Evolutionary conservation across 2,888 invertebrate genomes (phyloP).

Genomic region (Mallateleia sp.): DNA sequence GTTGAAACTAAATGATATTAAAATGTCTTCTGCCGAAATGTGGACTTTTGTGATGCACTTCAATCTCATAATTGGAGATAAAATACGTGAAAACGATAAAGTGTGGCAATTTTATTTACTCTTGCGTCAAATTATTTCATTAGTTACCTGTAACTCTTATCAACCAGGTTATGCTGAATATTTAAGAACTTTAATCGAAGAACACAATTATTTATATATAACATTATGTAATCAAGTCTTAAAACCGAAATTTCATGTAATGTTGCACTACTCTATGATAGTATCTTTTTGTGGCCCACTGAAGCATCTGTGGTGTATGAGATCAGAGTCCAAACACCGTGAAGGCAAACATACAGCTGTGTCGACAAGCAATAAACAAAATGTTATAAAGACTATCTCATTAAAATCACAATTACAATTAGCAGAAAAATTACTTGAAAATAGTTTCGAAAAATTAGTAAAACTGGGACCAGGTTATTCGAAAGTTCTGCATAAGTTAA

Average conservation of each 20-base stretch:
- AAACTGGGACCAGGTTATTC: constrained; percentile 3
- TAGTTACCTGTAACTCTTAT: too few relatives aligned
- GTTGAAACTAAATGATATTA: too few relatives aligned
- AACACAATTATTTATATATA: constrained; percentile 39
- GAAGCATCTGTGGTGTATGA: constrained; percentile 15
- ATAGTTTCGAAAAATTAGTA: too few relatives aligned
- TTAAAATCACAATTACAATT: constrained; percentile 14
- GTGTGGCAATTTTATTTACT: constrained; percentile 56
- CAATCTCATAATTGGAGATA: constrained; percentile 56
- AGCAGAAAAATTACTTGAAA: not conserved
- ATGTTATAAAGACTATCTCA: constrained; percentile 7
- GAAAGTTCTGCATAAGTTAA: too few relatives aligned
- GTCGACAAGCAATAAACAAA: constrained; percentile 16
- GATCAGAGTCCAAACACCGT: constrained; percentile 38
- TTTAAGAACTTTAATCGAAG: constrained; percentile 52
- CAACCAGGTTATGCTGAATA: too few relatives aligned
- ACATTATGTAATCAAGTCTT: constrained; percentile 40
- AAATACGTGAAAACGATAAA: constrained; percentile 47
- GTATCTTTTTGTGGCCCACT: constrained; percentile 20
- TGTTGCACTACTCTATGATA: constrained; percentile 35
- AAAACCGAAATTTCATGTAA: constrained; percentile 48
- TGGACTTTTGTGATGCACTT: constrained; percentile 59
- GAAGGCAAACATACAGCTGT: not conserved
- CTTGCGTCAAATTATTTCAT: too few relatives aligned
- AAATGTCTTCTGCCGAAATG: constrained; percentile 70